Percentiles rank a stretch among this genome's conserved stretches.
These are phyloP conservation scores for Melanophora roralis DNA, from an alignment of 2,888 invertebrate species.

Conservation along the genomic window DNA sequence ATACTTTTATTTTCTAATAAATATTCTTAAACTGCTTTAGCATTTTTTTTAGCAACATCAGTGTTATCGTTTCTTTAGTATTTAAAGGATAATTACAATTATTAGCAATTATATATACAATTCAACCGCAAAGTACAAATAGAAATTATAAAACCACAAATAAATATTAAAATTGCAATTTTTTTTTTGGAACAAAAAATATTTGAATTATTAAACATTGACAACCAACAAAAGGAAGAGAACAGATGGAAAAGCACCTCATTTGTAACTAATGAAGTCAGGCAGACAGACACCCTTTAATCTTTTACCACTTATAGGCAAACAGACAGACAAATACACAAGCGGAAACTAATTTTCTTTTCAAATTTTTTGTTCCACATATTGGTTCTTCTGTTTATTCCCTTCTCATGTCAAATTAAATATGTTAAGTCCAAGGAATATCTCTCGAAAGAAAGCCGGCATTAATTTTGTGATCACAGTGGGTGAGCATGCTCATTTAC, in stretches of 20 bases:
- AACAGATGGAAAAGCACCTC: slow-evolving; percentile 43
- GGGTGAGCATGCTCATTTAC: slow-evolving; percentile 59
- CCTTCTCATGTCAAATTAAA: slow-evolving; percentile 53
- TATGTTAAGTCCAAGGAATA: slow-evolving; percentile 10
- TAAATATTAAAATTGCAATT: slow-evolving; percentile 21
- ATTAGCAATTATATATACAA: slow-evolving; percentile 57
- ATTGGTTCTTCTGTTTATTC: slow-evolving; percentile 13
- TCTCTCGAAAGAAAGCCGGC: slow-evolving; percentile 27
- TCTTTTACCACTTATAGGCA: not conserved
- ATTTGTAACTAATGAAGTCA: slow-evolving; percentile 35
- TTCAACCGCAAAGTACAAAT: slow-evolving; percentile 51
- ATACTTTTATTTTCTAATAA: not conserved
- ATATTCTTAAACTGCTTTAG: slow-evolving; percentile 6
- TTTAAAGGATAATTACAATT: slow-evolving; percentile 63
- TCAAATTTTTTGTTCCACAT: slow-evolving; percentile 1
- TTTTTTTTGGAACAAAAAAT: slow-evolving; percentile 1
- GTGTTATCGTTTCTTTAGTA: slow-evolving; percentile 10
- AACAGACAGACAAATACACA: not conserved
- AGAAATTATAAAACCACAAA: slow-evolving; percentile 41
- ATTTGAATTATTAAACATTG: slow-evolving; percentile 19
- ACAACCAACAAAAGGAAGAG: not conserved
- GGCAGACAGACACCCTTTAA: not conserved
- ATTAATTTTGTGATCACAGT: slow-evolving; percentile 42
- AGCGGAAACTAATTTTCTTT: not conserved
- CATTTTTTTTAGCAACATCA: slow-evolving; percentile 14